These are phyloP conservation scores for Drosophila sp. DNA, from an alignment of 1,140 invertebrate species.

Conservation along the genomic window DNA sequence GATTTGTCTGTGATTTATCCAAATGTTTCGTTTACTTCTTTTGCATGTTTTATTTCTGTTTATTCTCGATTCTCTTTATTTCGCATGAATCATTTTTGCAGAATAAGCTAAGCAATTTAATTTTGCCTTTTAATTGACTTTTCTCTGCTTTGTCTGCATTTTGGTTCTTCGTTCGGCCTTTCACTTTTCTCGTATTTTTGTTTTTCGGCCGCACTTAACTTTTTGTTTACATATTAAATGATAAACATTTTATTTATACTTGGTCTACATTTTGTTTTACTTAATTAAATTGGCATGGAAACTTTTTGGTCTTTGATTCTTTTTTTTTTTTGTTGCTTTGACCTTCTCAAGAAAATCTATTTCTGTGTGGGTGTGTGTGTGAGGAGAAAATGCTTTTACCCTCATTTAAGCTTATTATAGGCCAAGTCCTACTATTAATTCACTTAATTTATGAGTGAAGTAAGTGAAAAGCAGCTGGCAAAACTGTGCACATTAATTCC, in stretches of 20 bases:
- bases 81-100: constrained; percentile 8
- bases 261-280: constrained; percentile 2
- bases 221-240: constrained; percentile 32
- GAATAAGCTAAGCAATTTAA: constrained; percentile 12
- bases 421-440: constrained; percentile 33
- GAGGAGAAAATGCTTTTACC: constrained; percentile 10
- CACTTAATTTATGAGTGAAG: constrained; percentile 28
- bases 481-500: constrained; percentile 41
- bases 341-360: constrained; percentile 5
- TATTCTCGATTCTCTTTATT: constrained; percentile 3
- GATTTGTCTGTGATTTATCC: constrained; percentile 11
- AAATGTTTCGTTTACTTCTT: background rate
- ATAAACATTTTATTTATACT: constrained; percentile 30
- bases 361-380: background rate
- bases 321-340: background rate
- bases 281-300: constrained; percentile 14
- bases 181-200: background rate
- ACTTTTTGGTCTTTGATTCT: background rate
- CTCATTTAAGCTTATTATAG: constrained; percentile 16
- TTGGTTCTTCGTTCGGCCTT: background rate
- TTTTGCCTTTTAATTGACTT: constrained; percentile 15
- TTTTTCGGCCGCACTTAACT: constrained; percentile 8
- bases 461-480: constrained; percentile 37
- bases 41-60: background rate
- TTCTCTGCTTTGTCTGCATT: constrained; percentile 1